These are phyloP conservation scores for Pyrrhia umbra DNA, from an alignment of 2,888 invertebrate species.

Conservation along the genomic window DNA sequence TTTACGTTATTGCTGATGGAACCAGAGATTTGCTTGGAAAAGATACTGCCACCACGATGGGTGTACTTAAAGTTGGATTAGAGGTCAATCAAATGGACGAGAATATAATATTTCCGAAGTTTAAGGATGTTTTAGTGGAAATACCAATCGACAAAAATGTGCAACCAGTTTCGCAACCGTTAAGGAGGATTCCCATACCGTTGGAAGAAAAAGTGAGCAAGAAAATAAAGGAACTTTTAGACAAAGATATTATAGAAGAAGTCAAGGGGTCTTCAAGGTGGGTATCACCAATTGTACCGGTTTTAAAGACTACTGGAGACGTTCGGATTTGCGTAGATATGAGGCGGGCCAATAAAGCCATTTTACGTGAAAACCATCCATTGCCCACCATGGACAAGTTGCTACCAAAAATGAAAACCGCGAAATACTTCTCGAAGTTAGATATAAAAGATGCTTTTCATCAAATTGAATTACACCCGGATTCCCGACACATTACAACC, in stretches of 20 bases:
- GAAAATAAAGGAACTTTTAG: conserved; percentile 51
- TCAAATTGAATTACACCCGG: neutral
- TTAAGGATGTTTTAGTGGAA: conserved; percentile 34
- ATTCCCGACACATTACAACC: neutral
- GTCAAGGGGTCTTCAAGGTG: conserved; percentile 47
- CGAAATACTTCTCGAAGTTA: neutral
- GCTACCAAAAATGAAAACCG: neutral
- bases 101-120: conserved; percentile 56
- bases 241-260: conserved; percentile 56
- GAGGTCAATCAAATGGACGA: conserved; percentile 23
- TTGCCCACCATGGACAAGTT: neutral
- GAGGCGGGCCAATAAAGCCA: neutral
- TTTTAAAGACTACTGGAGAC: conserved; percentile 58
- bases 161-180: conserved; percentile 37
- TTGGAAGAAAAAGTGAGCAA: conserved; percentile 43
- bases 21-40: conserved; percentile 45
- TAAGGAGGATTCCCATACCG: conserved; percentile 33
- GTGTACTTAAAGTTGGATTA: conserved; percentile 38
- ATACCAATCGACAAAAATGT: conserved; percentile 30
- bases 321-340: conserved; percentile 10
- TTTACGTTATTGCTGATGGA: conserved; percentile 51
- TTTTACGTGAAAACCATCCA: neutral
- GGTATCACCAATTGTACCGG: conserved; percentile 60
- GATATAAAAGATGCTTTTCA: neutral
- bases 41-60: conserved; percentile 30